phyloP scores from a whole-genome alignment of 1,140 invertebrate species.

The Oryctes rhinoceros region DNA sequence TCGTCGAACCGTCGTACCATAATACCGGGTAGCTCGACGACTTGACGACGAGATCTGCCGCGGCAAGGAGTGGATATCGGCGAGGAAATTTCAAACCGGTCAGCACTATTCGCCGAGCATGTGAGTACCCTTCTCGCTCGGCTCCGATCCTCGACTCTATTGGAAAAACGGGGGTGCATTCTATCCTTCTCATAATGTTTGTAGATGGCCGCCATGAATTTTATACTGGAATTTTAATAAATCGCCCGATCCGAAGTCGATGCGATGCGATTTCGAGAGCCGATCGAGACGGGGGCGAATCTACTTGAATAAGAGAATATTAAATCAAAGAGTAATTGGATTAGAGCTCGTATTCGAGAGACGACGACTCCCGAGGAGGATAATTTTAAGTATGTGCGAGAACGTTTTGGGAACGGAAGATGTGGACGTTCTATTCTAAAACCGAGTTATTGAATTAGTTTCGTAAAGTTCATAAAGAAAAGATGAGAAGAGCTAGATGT shows the following conservation, averaged over 20 bases:
- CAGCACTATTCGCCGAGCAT: constrained; percentile 16
- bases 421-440: too few species aligned
- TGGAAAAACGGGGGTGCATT: constrained; percentile 6
- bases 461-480: too few species aligned
- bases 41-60: neutral
- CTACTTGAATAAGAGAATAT: constrained; percentile 26
- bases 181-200: constrained; percentile 18
- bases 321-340: constrained; percentile 28
- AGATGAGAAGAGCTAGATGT: too few species aligned
- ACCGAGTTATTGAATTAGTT: too few species aligned
- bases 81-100: constrained; percentile 19
- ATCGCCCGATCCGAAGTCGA: neutral
- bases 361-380: too few species aligned
- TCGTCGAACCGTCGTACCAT: neutral
- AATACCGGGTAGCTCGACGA: neutral
- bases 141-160: constrained; percentile 9
- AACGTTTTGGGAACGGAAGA: too few species aligned
- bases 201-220: constrained; percentile 20
- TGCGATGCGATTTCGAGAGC: neutral
- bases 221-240: constrained; percentile 27
- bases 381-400: too few species aligned
- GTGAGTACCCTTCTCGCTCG: neutral
- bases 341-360: neutral
- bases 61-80: neutral
- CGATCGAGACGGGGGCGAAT: neutral